Evolutionary conservation across 2,797 vertebrate species (phyloP).

Genomic region (Tamandua tetradactyla): DNA sequence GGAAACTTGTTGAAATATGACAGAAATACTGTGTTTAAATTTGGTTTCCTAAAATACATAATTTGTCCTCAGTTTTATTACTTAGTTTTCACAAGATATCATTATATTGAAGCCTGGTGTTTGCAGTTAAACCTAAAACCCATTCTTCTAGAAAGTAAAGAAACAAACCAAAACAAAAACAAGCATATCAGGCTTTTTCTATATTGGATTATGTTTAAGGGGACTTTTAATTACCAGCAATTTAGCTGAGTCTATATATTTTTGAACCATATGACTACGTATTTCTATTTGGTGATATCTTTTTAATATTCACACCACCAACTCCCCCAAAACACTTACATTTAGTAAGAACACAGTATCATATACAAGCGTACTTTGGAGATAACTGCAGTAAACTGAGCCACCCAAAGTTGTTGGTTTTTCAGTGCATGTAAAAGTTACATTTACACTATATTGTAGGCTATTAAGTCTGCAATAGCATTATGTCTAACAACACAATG

Average conservation of each 20-base stretch:
- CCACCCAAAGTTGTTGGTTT: too few relatives aligned
- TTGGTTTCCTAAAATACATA: background rate
- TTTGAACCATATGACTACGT: background rate
- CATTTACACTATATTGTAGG: too few relatives aligned
- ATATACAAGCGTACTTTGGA: too few relatives aligned
- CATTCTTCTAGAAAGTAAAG: background rate
- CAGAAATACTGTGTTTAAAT: background rate
- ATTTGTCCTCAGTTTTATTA: background rate
- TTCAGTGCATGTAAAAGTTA: too few relatives aligned
- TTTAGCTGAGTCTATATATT: background rate
- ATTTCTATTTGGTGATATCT: background rate
- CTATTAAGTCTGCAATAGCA: too few relatives aligned
- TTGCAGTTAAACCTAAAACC: background rate
- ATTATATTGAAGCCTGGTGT: background rate
- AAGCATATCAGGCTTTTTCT: background rate
- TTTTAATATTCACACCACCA: background rate
- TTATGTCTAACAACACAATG: too few relatives aligned
- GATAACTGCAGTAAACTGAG: too few relatives aligned
- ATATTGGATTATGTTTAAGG: constrained; percentile 2
- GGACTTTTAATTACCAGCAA: background rate
- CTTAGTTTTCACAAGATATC: background rate
- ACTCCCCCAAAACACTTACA: background rate
- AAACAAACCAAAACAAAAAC: background rate
- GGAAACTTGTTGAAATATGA: background rate
- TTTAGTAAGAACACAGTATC: background rate